Base-by-base conservation (phyloP, 2,888 invertebrate species). In the Thera britannica region DNA sequence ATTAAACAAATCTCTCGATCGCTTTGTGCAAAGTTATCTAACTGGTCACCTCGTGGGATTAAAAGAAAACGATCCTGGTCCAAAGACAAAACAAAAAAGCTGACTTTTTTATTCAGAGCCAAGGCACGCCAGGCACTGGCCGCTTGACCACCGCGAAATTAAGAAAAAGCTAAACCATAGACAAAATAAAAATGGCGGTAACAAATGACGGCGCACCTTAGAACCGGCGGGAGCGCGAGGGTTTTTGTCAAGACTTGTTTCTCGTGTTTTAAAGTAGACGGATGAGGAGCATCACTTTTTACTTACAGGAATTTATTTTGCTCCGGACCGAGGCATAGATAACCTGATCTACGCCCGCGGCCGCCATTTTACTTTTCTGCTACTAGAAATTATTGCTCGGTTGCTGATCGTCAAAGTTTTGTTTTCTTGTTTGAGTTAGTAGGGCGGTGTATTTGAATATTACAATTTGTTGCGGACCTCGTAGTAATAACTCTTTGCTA, bases 321-420 rank as follows among this genome's bases (percentile, higher is more conserved):
- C 82, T 76, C 73, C 75, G 64, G 57, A 67, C 68, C 71, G 66
- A 64, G 74, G 78, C 73, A 82, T 81, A 84, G 84, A 83, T 84
- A 84, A 82, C 83, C 85, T 84, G 89, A 90, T 88, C 84, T 83
- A 65, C 70, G 83, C 84, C 77, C 75, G 74, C 77, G 80, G 83
- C 80, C 71, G 89, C 90, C 90, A 90, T 92, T 88, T 88, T 84
- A 86, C 86, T 88, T 81, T 87, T 72, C 59, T 79, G 90, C 89
- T 90, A 90, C 90, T 88, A 85, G 85, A 89, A 88, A 90, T 88
- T 89, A 84, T 87, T 81, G 79, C 83, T 78, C 64, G 79, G 72
- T 75, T 76, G 77, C 73, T 76, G 79, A 67, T 75, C 76, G 72
- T 75, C 75, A 77, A 71, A 74, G 71, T 72, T 76, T 81, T 76